These are phyloP conservation scores for Cryptocephalus primarius DNA, from an alignment of 2,888 invertebrate genomes.

Conservation along the genomic window DNA sequence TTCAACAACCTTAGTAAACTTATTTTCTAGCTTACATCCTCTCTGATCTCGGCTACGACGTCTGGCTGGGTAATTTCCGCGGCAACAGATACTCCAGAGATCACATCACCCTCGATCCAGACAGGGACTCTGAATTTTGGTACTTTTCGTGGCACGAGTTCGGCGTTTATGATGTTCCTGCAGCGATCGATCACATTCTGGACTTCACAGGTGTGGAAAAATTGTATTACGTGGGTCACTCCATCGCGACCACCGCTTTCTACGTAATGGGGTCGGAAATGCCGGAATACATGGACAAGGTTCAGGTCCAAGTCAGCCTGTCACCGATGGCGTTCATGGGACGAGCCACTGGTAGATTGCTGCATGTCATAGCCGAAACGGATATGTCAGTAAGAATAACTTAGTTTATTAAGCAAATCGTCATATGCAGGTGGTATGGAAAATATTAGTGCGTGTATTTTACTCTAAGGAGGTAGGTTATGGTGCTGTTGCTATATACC, in stretches of 20 bases:
- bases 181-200: slow-evolving; percentile 58
- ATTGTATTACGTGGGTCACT: slow-evolving; percentile 72
- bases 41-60: slow-evolving; percentile 40
- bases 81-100: slow-evolving; percentile 45
- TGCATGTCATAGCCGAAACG: too few relatives aligned
- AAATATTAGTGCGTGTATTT: too few relatives aligned
- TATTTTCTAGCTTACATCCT: slow-evolving; percentile 31
- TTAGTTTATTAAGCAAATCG: too few relatives aligned
- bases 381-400: too few relatives aligned
- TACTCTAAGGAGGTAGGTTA: too few relatives aligned
- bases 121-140: slow-evolving; percentile 32
- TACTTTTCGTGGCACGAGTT: slow-evolving; percentile 57
- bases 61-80: slow-evolving; percentile 50
- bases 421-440: too few relatives aligned
- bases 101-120: slow-evolving; percentile 35
- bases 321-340: neutral
- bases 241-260: slow-evolving; percentile 28
- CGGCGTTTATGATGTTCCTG: slow-evolving; percentile 62
- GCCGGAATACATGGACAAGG: neutral
- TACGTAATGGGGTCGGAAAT: neutral
- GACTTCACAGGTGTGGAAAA: slow-evolving; percentile 47
- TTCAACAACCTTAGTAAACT: too few relatives aligned
- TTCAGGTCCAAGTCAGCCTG: neutral
- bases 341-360: too few relatives aligned
- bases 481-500: too few relatives aligned